A percentile compares a stretch with the other conserved stretches of the same genome.
Evolutionary conservation across 2,797 vertebrate genomes (phyloP).

Genomic region (Phrynocephalus forsythii): DNA sequence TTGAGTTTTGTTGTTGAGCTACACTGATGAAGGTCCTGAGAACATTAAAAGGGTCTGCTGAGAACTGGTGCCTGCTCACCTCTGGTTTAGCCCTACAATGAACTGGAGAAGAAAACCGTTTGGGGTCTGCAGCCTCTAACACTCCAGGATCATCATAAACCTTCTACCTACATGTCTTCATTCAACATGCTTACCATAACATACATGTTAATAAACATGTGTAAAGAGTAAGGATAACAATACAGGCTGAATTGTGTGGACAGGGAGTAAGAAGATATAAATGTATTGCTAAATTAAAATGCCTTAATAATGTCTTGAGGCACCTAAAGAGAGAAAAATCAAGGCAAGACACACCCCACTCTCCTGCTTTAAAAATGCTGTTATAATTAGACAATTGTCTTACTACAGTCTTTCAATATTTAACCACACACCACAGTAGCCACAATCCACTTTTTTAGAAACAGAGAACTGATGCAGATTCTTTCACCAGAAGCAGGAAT

Average conservation of each 20-base stretch:
- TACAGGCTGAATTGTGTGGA: not conserved
- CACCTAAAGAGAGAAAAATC: not conserved
- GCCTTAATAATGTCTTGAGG: not conserved
- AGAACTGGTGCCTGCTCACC: too few species aligned
- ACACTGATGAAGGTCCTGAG: too few species aligned
- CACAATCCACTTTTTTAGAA: not conserved
- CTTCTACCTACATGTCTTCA: not conserved
- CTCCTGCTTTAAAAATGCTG: not conserved
- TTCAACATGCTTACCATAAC: not conserved
- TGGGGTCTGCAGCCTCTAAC: not conserved
- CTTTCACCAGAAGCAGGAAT: not conserved
- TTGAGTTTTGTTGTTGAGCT: too few species aligned
- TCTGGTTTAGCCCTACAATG: not conserved
- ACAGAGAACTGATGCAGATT: not conserved
- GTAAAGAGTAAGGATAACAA: not conserved
- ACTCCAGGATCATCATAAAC: not conserved
- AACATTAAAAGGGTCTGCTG: too few species aligned
- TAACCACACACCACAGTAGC: not conserved
- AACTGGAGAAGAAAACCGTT: not conserved
- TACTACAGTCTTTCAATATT: not conserved
- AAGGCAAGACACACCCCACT: not conserved
- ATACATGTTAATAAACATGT: not conserved
- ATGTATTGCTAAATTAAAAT: not conserved
- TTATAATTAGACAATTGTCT: not conserved
- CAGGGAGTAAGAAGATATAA: not conserved